These are phyloP conservation scores for Choloepus didactylus DNA, from an alignment of 2,797 vertebrate species.

Conservation along the genomic window DNA sequence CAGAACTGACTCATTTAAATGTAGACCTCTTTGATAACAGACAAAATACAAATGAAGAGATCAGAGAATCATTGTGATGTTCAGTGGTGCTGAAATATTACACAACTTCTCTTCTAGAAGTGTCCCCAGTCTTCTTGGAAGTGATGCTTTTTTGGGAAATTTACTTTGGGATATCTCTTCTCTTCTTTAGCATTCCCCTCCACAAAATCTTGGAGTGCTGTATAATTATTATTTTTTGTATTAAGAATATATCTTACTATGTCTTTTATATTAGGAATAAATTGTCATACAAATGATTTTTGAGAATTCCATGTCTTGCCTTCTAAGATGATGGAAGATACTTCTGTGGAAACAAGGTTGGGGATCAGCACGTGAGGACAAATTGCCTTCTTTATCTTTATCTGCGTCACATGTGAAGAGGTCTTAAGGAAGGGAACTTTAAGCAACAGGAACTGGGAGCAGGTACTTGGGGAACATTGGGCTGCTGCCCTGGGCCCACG, in stretches of 20 bases:
- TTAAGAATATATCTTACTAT: too few species aligned
- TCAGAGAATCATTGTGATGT: neutral
- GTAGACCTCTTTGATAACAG: neutral
- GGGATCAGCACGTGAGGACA: neutral
- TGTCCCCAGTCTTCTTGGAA: neutral
- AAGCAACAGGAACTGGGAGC: neutral
- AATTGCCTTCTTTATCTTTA: neutral
- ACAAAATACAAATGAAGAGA: neutral
- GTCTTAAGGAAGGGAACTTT: neutral
- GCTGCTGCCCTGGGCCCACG: neutral
- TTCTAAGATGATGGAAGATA: slow-evolving; percentile 1
- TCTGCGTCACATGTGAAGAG: neutral
- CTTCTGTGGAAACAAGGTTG: neutral
- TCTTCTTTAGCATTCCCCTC: neutral
- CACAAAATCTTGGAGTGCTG: neutral
- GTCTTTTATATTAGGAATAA: slow-evolving; percentile 2
- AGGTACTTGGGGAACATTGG: neutral
- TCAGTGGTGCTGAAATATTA: neutral
- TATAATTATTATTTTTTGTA: neutral
- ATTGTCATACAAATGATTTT: neutral
- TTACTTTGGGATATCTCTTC: neutral
- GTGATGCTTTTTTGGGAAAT: neutral
- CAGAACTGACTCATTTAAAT: neutral
- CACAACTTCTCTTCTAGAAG: neutral
- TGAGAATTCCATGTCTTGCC: slow-evolving; percentile 8